phyloP scores from a whole-genome alignment of 2,797 vertebrate genomes.

The Scolopax rusticola region DNA sequence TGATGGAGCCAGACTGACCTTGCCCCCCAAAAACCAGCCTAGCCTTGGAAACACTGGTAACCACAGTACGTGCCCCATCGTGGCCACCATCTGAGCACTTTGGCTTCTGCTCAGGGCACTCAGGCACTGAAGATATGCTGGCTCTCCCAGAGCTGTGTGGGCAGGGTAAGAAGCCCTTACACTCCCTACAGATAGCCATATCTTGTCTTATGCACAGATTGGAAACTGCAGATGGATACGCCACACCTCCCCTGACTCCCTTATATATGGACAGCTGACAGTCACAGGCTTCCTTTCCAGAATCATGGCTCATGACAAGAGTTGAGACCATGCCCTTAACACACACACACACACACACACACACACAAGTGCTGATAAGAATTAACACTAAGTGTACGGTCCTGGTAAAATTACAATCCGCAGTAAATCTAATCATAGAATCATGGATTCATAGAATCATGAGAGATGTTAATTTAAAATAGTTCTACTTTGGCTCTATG shows the following conservation, averaged over 20 bases:
- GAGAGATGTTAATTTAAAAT: not conserved
- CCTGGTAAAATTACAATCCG: not conserved
- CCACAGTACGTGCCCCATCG: fast-evolving
- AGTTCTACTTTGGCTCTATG: not conserved
- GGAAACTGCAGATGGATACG: not conserved
- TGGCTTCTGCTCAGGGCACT: no score
- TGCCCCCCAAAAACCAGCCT: not conserved
- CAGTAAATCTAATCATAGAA: no score
- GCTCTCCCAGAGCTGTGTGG: not conserved
- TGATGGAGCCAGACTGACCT: not conserved
- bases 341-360: no score
- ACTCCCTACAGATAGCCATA: not conserved
- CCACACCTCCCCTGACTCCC: not conserved
- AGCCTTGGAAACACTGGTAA: not conserved
- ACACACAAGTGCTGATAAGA: not conserved
- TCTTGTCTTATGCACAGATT: not conserved
- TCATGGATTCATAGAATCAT: no score
- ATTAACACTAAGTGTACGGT: not conserved
- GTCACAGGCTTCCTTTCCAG: not conserved
- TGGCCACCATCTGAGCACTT: not conserved
- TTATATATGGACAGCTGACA: not conserved
- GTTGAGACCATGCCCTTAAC: not conserved
- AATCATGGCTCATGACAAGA: not conserved
- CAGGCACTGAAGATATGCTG: not conserved
- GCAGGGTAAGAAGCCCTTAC: not conserved